Evolutionary conservation across 2,888 invertebrate species (phyloP).

Genomic region (Pegoplata infirma): DNA sequence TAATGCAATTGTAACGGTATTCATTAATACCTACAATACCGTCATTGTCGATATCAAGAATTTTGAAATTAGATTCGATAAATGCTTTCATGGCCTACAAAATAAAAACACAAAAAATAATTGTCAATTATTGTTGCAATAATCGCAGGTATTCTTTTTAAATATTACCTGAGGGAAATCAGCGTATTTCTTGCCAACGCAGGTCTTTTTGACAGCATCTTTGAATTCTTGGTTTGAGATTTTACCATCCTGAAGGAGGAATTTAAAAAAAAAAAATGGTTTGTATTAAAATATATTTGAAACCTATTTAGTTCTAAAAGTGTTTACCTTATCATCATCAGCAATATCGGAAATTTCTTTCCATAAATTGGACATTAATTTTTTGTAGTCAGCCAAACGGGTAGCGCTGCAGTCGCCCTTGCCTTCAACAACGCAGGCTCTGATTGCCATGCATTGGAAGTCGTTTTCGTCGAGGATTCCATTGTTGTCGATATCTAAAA

Average conservation of each 20-base stretch:
- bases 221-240: constrained; percentile 91
- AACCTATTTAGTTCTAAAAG: too few species aligned
- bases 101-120: neutral
- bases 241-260: constrained; percentile 88
- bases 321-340: constrained; percentile 91
- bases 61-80: constrained; percentile 89
- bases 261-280: too few species aligned
- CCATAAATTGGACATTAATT: constrained; percentile 90
- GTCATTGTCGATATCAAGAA: constrained; percentile 89
- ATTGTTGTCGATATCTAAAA: constrained; percentile 90
- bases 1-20: constrained; percentile 89
- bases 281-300: too few species aligned
- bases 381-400: constrained; percentile 87
- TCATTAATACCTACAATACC: constrained; percentile 89
- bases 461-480: constrained; percentile 90
- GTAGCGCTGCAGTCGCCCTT: constrained; percentile 88
- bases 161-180: constrained; percentile 85
- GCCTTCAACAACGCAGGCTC: constrained; percentile 89
- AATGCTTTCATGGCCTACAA: constrained; percentile 87
- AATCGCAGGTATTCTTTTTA: neutral
- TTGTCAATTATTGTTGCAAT: too few species aligned
- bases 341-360: constrained; percentile 91
- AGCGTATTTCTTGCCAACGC: constrained; percentile 86
- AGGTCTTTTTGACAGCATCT: constrained; percentile 87
- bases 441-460: constrained; percentile 89